Percentiles rank a stretch among this genome's conserved stretches.
These are phyloP conservation scores for Diphyllodes magnificus DNA, from an alignment of 2,113 vertebrate genomes.

Conservation along the genomic window DNA sequence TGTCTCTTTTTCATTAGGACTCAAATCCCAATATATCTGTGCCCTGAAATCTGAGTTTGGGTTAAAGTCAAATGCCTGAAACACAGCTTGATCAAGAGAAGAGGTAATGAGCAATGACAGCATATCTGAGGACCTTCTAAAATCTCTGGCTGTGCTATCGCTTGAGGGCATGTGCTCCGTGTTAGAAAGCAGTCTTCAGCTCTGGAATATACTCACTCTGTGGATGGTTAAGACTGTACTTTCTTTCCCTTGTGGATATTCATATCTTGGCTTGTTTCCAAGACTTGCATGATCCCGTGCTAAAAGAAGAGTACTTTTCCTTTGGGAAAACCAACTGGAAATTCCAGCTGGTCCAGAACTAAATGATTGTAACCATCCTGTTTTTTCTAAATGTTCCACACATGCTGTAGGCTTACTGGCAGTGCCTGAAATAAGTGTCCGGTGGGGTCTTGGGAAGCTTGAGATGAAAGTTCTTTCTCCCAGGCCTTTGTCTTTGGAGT, in stretches of 20 bases:
- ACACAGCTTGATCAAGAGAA: not conserved
- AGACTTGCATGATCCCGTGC: not conserved
- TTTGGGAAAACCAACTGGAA: not conserved
- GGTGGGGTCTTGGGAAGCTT: not conserved
- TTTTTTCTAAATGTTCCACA: not conserved
- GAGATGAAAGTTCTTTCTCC: not conserved
- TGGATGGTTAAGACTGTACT: not conserved
- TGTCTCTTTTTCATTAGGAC: not conserved
- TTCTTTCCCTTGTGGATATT: not conserved
- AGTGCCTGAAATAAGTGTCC: not conserved
- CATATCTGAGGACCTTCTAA: not conserved
- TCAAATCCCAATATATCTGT: not conserved
- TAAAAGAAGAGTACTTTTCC: not conserved
- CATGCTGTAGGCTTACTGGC: not conserved
- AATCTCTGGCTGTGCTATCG: not conserved
- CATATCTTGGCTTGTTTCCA: not conserved
- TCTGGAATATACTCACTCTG: not conserved
- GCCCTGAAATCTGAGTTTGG: not conserved
- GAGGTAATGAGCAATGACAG: not conserved
- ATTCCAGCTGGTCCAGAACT: not conserved
- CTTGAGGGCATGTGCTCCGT: not conserved
- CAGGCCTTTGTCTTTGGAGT: not conserved
- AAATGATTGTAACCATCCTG: not conserved
- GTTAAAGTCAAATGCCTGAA: not conserved
- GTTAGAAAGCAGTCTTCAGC: not conserved